Evolutionary conservation across 2,113 vertebrate species (phyloP).

Genomic region (Pavo muticus): DNA sequence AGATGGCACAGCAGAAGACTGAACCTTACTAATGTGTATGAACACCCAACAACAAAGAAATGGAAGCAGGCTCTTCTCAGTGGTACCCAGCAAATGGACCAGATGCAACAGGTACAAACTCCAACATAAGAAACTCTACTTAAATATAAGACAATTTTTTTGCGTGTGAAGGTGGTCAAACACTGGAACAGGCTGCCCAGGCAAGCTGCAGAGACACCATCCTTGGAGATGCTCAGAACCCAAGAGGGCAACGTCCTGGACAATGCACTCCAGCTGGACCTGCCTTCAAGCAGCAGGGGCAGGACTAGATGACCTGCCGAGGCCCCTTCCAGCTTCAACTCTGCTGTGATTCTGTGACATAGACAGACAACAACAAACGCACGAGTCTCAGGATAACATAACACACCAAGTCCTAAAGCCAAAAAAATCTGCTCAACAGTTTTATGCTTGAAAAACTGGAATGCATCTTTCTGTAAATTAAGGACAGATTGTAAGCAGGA

Average conservation of each 20-base stretch:
- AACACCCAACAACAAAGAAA: not conserved
- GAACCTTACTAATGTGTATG: not conserved
- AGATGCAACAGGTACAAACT: not conserved
- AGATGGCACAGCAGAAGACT: not conserved
- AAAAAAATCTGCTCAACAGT: conserved; percentile 59
- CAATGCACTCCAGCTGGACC: not conserved
- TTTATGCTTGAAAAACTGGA: conserved; percentile 76
- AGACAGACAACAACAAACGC: conserved; percentile 13
- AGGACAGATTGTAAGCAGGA: conserved; percentile 78
- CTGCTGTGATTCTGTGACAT: not conserved
- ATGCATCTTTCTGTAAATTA: conserved; percentile 77
- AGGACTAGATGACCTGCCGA: not conserved
- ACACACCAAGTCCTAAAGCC: conserved; percentile 38
- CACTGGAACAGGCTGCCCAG: not conserved
- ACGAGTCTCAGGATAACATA: conserved; percentile 10
- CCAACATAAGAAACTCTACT: not conserved
- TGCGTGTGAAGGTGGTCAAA: not conserved
- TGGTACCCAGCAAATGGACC: not conserved
- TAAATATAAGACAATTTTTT: not conserved
- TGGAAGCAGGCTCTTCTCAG: not conserved
- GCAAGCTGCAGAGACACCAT: not conserved
- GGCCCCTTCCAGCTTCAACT: not conserved
- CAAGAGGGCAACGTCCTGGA: not conserved
- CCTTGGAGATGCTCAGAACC: not conserved
- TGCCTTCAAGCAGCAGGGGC: not conserved